phyloP scores from a whole-genome alignment of 2,113 vertebrate genomes.

The Seriola quinqueradiata region DNA sequence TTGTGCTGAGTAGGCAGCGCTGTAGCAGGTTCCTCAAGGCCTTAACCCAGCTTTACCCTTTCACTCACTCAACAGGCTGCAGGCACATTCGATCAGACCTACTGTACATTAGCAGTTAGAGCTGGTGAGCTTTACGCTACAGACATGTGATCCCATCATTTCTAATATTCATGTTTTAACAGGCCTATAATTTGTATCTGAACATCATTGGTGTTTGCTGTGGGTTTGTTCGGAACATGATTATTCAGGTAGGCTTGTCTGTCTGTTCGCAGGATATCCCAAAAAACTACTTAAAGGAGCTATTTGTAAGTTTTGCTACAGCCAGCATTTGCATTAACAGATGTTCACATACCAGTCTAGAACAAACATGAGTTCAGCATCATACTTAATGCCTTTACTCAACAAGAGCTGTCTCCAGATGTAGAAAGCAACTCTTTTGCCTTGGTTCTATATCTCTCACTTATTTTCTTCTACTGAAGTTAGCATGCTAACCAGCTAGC shows the following conservation, averaged over 20 bases:
- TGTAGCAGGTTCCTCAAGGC: slow-evolving; percentile 52
- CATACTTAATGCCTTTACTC: too few relatives aligned
- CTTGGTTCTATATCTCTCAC: too few relatives aligned
- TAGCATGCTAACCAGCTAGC: too few relatives aligned
- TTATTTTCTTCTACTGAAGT: too few relatives aligned
- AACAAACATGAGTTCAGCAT: too few relatives aligned
- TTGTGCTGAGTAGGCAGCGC: slow-evolving; percentile 66
- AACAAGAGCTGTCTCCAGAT: too few relatives aligned
- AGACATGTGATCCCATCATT: not conserved
- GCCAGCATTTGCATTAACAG: too few relatives aligned
- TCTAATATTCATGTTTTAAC: not conserved
- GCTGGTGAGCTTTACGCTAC: not conserved
- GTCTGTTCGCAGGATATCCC: not conserved
- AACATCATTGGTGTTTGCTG: not conserved
- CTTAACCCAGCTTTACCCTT: slow-evolving; percentile 60
- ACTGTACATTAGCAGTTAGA: slow-evolving; percentile 3
- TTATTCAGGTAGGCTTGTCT: not conserved
- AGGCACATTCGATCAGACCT: slow-evolving; percentile 2
- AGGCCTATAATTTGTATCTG: not conserved
- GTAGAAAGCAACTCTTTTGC: too few relatives aligned
- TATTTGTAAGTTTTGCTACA: too few relatives aligned
- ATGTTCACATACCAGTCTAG: too few relatives aligned
- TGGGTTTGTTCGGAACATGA: not conserved
- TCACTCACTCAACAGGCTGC: slow-evolving; percentile 33
- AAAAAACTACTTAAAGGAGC: not conserved